Base-by-base conservation (phyloP, 2,113 vertebrate genomes). In the Oceanodroma tethys region DNA sequence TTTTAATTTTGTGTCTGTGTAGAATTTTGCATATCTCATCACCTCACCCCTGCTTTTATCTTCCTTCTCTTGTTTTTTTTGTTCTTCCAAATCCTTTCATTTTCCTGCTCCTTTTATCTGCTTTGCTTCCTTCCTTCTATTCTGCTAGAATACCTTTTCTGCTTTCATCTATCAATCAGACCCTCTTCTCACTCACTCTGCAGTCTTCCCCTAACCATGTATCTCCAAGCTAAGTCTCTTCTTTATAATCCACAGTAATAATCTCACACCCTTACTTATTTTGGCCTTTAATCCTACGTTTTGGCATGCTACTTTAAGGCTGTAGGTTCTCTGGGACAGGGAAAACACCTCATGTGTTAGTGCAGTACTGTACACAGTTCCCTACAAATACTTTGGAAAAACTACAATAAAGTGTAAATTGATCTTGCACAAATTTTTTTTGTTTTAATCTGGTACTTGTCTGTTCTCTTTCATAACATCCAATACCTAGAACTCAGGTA, bases 11-110 rank as follows among this genome's bases (percentile, higher is more conserved):
- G 67, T 94, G 74, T 95, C 88, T 97, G 62, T 88, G 70, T 62
- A 85, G 84, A 94, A 79, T 95, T 97, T 95, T 96, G 81, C 94
- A 58, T 94, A 97, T 95, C 93, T 97, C 70, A 81, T 93, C 83
- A 89, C 88, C 86, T 97, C 89, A 5, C 84, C 91, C 56, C 45
- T 73, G 22, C 84, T 97, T 97, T 97, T 95, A 97, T 97, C 94
- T 94, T 93, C 48, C 76, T 91, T 95, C 56, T 85, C 52, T 36
- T 82, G 34, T 68, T 74, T 82, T 82, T 94, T 96, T 87, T 94
- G 56, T 88, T 97, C 96, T 97, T 82, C 66, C 48, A 91, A 88
- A 68, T 76, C 70, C 91, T 95, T 87, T 96, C 38, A 95, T 95
- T 96, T 97, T 95, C 84, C 50, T 88, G 26, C 48, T 93, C 25